Evolutionary conservation across 2,797 vertebrate genomes (phyloP), one percentile per base, ranked within the genome.

Genomic region (Hemitrygon akajei): DNA sequence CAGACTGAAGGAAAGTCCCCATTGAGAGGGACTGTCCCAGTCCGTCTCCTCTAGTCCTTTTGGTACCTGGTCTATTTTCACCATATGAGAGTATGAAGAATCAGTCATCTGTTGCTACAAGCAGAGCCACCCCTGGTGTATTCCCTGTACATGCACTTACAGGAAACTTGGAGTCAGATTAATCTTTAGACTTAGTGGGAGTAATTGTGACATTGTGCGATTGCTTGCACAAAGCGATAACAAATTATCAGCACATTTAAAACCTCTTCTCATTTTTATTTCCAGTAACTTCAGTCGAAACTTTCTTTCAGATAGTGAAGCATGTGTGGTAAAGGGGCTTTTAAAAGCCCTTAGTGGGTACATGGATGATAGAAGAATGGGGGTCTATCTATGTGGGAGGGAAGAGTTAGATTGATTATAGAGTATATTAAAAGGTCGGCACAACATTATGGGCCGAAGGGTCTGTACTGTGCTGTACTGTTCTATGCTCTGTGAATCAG

Each of bases 171-270:
- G 27, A 37, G 27, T 12, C 91, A 92, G 40, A 92, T 75, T 47
- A 93, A 93, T 75, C 14, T 93, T 37, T 40, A 27, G 37, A 76
- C 91, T 56, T 71, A 56, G 69, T 93, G 91, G 86, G 63, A 69
- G 86, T 66, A 89, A 34, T 34, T n/a, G 0, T 37, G 63, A 87
- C 30, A 14, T 9, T n/a, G 47, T 25, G 47, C 47, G 3, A 58
- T 84, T 1, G 25, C 58, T 20, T 63, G 10, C 16, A 69, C 18
- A 0, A 34, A 16, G n/a, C 0, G n/a, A 63, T 87, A 69, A n/a
- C 7, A 63, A 89, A 37, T 20, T 3, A 20, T n/a, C 63, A 69
- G 63, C 9, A 2, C 10, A 16, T 37, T 89, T 22, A 20, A 37
- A n/a, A 69, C 34, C 63, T 89, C 63, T 66, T 7, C 34, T 2